Percentiles rank a stretch among this genome's conserved stretches.
These are phyloP conservation scores for Tenthredo mesomela DNA, from an alignment of 2,888 invertebrate species.

Conservation along the genomic window DNA sequence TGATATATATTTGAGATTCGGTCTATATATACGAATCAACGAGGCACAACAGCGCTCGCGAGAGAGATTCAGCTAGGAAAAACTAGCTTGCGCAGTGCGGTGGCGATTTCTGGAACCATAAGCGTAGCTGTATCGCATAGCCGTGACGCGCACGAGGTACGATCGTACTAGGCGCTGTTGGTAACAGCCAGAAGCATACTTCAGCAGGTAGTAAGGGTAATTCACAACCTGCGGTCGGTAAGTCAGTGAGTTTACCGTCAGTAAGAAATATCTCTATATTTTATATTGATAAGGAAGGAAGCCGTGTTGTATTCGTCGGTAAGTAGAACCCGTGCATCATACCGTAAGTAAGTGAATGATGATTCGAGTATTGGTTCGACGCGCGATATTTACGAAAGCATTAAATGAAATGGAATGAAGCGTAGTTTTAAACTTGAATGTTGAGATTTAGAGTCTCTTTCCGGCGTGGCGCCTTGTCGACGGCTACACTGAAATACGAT, in stretches of 20 bases:
- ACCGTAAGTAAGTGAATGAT: background rate
- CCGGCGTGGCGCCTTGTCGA: slow-evolving; percentile 52
- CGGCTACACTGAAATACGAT: slow-evolving; percentile 38
- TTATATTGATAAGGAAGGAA: slow-evolving; percentile 22
- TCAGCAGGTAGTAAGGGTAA: background rate
- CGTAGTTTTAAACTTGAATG: slow-evolving; percentile 52
- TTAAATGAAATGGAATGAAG: slow-evolving; percentile 50
- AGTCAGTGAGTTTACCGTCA: background rate
- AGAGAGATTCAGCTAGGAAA: slow-evolving; percentile 54
- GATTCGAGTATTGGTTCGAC: background rate
- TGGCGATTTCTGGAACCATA: background rate
- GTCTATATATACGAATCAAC: slow-evolving; percentile 59
- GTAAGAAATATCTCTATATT: background rate
- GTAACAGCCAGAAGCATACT: background rate
- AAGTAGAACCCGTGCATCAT: background rate
- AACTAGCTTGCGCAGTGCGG: background rate
- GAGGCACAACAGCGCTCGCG: slow-evolving; percentile 49
- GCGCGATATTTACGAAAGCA: slow-evolving; percentile 34
- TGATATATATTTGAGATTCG: accelerated
- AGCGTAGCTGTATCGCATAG: background rate
- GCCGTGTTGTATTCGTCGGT: background rate
- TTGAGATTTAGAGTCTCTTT: slow-evolving; percentile 51
- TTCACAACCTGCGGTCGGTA: background rate
- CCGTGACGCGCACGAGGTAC: background rate
- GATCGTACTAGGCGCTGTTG: background rate